These are phyloP conservation scores for Chlorodrepanis virens DNA, from an alignment of 2,113 vertebrate genomes.

Conservation along the genomic window DNA sequence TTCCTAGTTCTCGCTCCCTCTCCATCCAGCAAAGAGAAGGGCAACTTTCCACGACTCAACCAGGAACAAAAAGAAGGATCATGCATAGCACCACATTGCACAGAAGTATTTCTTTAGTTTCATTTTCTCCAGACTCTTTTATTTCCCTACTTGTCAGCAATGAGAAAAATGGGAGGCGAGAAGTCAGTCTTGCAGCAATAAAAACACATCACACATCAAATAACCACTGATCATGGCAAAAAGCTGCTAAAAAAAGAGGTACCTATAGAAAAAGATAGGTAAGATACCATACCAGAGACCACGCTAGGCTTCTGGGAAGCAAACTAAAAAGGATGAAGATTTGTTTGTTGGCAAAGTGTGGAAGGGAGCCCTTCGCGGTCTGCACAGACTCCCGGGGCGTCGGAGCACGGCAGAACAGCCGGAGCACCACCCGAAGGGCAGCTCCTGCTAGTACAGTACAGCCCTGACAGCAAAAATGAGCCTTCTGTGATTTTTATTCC, in stretches of 20 bases:
- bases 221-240: neutral
- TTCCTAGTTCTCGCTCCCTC: neutral
- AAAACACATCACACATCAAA: neutral
- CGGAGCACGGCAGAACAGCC: rapidly evolving
- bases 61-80: neutral
- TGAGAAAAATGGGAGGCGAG: neutral
- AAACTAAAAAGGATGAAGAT: neutral
- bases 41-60: neutral
- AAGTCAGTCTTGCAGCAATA: neutral
- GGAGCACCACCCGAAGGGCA: neutral
- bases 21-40: neutral
- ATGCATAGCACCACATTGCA: neutral
- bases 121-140: neutral
- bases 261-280: neutral
- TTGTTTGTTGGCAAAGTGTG: neutral
- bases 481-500: rapidly evolving
- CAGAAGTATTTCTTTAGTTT: neutral
- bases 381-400: rapidly evolving
- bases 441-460: rapidly evolving
- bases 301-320: rapidly evolving
- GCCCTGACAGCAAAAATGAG: rapidly evolving
- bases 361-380: neutral
- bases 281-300: neutral
- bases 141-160: neutral
- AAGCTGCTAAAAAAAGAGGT: neutral